These are phyloP conservation scores for Ranitomeya variabilis DNA, from an alignment of 2,113 vertebrate species.

Conservation along the genomic window DNA sequence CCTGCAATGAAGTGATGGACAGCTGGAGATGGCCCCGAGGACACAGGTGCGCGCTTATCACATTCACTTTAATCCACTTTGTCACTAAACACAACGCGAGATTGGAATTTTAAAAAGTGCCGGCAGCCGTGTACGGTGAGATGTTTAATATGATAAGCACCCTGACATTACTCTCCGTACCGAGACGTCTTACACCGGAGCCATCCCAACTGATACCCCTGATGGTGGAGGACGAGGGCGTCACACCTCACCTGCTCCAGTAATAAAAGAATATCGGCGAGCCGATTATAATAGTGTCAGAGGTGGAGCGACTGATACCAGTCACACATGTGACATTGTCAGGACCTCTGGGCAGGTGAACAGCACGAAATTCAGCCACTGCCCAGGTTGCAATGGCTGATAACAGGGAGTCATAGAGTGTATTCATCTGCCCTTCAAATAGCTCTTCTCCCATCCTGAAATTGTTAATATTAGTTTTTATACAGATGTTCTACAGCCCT, in stretches of 20 bases:
- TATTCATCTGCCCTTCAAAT: too few relatives aligned
- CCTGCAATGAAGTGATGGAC: constrained; percentile 21
- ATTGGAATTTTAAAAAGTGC: constrained; percentile 38
- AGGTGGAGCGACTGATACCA: not conserved
- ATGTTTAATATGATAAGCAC: constrained; percentile 26
- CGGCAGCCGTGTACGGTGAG: not conserved
- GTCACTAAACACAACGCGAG: constrained; percentile 34
- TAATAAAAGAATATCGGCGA: not conserved
- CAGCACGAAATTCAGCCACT: not conserved
- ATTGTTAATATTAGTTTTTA: too few relatives aligned
- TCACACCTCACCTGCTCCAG: not conserved
- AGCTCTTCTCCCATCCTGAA: too few relatives aligned
- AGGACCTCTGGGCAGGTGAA: too few relatives aligned
- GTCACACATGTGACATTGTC: not conserved
- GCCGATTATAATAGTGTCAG: not conserved
- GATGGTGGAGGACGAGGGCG: not conserved
- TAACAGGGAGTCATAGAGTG: not conserved
- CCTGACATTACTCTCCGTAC: constrained; percentile 16
- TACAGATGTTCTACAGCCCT: too few relatives aligned
- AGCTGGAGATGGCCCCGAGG: constrained; percentile 30
- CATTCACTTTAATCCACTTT: constrained; percentile 40
- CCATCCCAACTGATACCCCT: not conserved
- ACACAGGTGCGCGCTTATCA: constrained; percentile 44
- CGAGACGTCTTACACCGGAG: not conserved
- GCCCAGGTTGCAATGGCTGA: not conserved